Conservation (phyloP, 2,113 vertebrate genomes). For the Petaurus breviceps region DNA sequence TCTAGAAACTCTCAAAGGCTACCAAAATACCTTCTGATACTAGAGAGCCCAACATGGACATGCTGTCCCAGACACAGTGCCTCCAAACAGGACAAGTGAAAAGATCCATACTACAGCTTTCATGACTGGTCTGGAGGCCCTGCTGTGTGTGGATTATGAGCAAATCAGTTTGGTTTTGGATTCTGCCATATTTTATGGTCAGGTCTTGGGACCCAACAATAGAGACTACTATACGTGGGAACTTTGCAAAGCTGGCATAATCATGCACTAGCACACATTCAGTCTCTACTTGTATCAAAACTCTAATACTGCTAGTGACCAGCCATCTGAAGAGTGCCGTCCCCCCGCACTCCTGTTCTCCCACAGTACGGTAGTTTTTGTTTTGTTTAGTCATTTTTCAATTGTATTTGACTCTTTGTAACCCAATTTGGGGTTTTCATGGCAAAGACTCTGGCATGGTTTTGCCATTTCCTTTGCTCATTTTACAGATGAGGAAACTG, state of each 20-base stretch:
- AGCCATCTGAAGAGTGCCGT: not conserved
- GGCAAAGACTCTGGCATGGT: not conserved
- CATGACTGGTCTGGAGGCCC: not conserved
- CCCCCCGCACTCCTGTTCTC: not conserved
- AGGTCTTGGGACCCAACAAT: slow-evolving; percentile 14
- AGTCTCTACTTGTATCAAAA: slow-evolving; percentile 24
- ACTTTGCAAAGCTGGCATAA: not conserved
- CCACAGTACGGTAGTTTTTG: not conserved
- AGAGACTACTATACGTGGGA: not conserved
- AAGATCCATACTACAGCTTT: not conserved
- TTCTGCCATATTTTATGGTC: slow-evolving; percentile 38
- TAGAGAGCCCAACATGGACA: not conserved
- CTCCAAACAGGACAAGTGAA: slow-evolving; percentile 2
- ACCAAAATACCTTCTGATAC: slow-evolving; percentile 32
- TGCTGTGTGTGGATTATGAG: slow-evolving; percentile 24
- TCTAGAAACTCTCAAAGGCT: slow-evolving; percentile 25
- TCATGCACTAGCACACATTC: not conserved
- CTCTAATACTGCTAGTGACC: not conserved
- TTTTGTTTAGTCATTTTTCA: not conserved
- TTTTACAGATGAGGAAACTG: not conserved
- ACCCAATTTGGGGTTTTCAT: not conserved
- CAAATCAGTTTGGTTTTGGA: slow-evolving; percentile 34
- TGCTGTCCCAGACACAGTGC: not conserved
- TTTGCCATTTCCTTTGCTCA: not conserved
- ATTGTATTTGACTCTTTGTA: not conserved